phyloP scores from a whole-genome alignment of 30 jellyfish, hydroid and myxozoan genomes.

The Hydractinia symbiolongicarpus region DNA sequence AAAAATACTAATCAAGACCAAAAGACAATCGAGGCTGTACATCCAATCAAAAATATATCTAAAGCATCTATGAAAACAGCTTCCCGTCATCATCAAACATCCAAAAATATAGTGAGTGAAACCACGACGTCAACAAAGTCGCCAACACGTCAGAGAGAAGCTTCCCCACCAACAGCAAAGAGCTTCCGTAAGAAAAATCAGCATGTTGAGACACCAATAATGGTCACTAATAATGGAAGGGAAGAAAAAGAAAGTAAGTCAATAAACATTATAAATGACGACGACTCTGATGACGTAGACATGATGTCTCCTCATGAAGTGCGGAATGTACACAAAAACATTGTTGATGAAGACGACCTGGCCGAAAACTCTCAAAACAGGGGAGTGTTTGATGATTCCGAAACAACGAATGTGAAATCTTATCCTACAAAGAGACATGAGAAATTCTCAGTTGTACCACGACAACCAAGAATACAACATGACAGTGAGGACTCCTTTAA shows the following conservation, averaged over 20 bases:
- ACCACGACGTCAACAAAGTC: neutral
- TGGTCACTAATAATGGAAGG: neutral
- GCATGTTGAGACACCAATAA: slow-evolving; percentile 3
- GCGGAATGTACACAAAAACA: neutral
- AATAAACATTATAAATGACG: neutral
- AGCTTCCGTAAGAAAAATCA: neutral
- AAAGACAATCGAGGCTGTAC: neutral
- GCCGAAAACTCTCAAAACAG: neutral
- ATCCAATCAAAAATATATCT: neutral
- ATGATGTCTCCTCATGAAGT: neutral
- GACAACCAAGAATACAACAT: too few relatives aligned
- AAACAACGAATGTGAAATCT: too few relatives aligned
- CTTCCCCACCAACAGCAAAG: neutral
- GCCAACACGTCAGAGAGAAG: neutral
- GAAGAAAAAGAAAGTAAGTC: neutral
- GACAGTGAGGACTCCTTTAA: too few relatives aligned
- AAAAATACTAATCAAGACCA: neutral
- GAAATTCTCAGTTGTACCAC: too few relatives aligned
- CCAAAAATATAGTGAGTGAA: neutral
- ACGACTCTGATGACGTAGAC: neutral
- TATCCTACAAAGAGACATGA: too few relatives aligned
- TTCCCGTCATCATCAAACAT: too few relatives aligned
- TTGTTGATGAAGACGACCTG: neutral
- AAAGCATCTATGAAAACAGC: too few relatives aligned
- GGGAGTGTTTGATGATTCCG: too few relatives aligned